Conservation (phyloP, 2,797 vertebrate genomes). For the Kryptopterus vitreolus region DNA sequence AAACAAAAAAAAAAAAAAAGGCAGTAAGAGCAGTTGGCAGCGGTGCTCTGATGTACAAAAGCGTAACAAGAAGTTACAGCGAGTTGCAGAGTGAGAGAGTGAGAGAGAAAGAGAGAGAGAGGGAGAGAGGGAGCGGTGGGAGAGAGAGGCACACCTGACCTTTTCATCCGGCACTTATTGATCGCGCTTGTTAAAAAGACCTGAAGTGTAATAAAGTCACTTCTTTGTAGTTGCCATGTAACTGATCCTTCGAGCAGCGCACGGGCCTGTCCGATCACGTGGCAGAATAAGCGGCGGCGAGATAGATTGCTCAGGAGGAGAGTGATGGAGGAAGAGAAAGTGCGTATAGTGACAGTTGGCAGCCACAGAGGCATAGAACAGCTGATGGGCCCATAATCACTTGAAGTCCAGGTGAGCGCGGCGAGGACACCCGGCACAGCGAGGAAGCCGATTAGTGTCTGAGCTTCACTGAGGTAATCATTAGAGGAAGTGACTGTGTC, state of each 20-base stretch:
- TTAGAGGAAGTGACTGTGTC: slow-evolving; percentile 37
- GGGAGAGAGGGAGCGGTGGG: neutral
- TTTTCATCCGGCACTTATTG: slow-evolving; percentile 5
- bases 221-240: neutral
- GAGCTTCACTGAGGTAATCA: slow-evolving; percentile 43
- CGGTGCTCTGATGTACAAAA: slow-evolving; percentile 10
- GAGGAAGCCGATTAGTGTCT: slow-evolving; percentile 43
- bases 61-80: neutral
- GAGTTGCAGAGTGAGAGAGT: neutral
- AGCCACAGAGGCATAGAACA: neutral
- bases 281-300: neutral
- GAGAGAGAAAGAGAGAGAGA: too few species aligned
- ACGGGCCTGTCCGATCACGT: neutral
- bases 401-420: slow-evolving; percentile 36
- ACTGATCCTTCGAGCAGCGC: neutral
- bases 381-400: slow-evolving; percentile 52
- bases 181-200: neutral
- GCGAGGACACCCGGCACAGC: slow-evolving; percentile 28
- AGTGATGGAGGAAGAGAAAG: slow-evolving; percentile 14
- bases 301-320: neutral
- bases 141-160: neutral
- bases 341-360: neutral
- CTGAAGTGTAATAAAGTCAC: slow-evolving; percentile 22
- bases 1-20: slow-evolving; percentile 15
- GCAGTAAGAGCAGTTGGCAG: neutral